Base-by-base conservation (phyloP, 2,888 invertebrate genomes). In the Chloroclysta siterata region DNA sequence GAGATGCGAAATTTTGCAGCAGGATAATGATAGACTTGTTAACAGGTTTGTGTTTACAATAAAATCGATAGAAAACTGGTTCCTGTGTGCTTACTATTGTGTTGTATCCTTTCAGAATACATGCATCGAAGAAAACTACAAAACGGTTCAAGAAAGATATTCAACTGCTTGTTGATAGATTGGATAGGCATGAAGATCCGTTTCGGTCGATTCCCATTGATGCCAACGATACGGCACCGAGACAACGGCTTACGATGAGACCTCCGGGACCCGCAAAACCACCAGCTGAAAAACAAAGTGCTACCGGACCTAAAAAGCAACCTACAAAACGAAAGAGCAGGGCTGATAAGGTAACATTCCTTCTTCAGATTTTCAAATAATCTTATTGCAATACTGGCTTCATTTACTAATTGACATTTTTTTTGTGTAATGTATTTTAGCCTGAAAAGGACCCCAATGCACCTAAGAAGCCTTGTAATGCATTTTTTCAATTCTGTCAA, bases 401-500 rank as follows among this genome's bases (percentile, higher is more conserved):
- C 33, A 6, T 33, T 3, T 39, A 11, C 10, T 11, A 11, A 39
- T 11, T 10, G 8, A 39, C 2, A 3, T 2, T 5, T 33, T 33
- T 33, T 6, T 39, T 39, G 8, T 39, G 36, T 39, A 3, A 8
- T 39, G 36, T 11, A 0, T 39, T 63, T 60, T 74, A 92, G 92
- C 88, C 92, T 60, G 92, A 93, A 79, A 84, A 83, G 75, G 96
- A 96, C 87, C 96, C 96, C 0, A 96, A 96, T 86, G 96, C 96
- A 53, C 96, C 96, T 0, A 96, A 96, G 80, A 94, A 96, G 71
- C 96, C 96, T 0, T 96, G 96, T 58, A 96, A 96, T 94, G 96
- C 96, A 53, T 96, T 96, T 85, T 96, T 96, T 78, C 96, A 96
- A 86, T 96, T 96, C 84, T 96, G 96, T 72, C 96, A 96, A 89